Percentiles rank a stretch among this genome's conserved stretches.
phyloP scores from a whole-genome alignment of 2,888 invertebrate genomes.

The Alloscopus bannaensis region DNA sequence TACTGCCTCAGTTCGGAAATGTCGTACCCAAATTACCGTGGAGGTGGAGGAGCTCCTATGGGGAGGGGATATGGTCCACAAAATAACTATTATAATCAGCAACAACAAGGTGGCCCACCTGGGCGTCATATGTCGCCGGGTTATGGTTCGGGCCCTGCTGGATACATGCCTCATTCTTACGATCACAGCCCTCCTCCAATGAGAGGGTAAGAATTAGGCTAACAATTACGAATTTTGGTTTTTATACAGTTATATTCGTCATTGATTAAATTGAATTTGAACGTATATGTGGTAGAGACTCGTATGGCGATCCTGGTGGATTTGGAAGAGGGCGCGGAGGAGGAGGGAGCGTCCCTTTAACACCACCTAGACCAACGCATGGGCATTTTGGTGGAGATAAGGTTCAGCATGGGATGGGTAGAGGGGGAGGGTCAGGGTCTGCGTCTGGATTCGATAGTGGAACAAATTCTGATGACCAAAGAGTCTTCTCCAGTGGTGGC shows the following conservation, averaged over 20 bases:
- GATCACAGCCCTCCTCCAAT: neutral
- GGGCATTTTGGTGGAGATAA: too few species aligned
- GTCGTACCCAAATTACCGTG: neutral
- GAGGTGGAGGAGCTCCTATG: neutral
- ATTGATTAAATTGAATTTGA: too few species aligned
- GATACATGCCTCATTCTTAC: neutral
- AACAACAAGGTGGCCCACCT: neutral
- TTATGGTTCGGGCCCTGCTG: constrained; percentile 10
- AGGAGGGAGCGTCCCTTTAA: neutral
- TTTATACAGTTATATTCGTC: too few species aligned
- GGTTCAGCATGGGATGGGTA: neutral
- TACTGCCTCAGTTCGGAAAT: too few species aligned
- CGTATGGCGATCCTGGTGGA: neutral
- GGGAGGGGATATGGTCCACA: constrained; percentile 6
- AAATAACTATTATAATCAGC: constrained; percentile 18
- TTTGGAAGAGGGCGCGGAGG: constrained; percentile 20
- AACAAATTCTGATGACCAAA: constrained; percentile 16
- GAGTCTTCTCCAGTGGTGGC: neutral
- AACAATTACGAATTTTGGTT: too few species aligned
- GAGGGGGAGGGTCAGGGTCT: constrained; percentile 13
- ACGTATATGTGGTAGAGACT: too few species aligned
- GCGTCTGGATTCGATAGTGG: constrained; percentile 25
- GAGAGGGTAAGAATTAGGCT: constrained; percentile 43
- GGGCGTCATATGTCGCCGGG: neutral
- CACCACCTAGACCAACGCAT: neutral